phyloP scores from a whole-genome alignment of 1,140 invertebrate species.

The Penaeus indicus region DNA sequence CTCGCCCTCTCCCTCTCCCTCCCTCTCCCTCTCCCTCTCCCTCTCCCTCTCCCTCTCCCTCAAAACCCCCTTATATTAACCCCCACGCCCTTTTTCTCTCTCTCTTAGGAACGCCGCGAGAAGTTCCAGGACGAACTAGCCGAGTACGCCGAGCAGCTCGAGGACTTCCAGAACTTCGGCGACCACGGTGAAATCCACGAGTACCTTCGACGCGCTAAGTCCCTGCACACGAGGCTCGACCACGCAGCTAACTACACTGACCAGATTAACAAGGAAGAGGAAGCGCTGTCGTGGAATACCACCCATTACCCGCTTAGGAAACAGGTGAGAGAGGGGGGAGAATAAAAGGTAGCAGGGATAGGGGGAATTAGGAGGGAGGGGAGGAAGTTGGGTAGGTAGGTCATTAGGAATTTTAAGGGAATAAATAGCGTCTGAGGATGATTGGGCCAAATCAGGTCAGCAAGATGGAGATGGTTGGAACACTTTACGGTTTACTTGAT shows the following conservation, averaged over 20 bases:
- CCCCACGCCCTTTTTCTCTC: background rate
- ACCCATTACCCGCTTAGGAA: conserved; percentile 90
- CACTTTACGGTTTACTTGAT: no score
- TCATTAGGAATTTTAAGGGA: no score
- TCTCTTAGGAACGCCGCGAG: conserved; percentile 70
- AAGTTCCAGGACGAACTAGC: conserved; percentile 85
- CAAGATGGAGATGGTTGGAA: no score
- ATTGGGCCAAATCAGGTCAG: no score
- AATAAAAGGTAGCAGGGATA: no score
- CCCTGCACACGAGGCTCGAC: conserved; percentile 79
- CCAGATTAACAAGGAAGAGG: conserved; percentile 92
- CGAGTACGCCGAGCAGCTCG: conserved; percentile 83
- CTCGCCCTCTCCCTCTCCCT: no score
- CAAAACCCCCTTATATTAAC: background rate
- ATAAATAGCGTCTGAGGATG: no score
- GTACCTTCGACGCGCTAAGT: conserved; percentile 85
- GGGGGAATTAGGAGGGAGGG: no score
- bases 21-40: no score
- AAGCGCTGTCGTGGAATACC: conserved; percentile 88
- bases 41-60: no score
- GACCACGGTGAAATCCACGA: conserved; percentile 87
- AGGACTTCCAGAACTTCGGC: conserved; percentile 90
- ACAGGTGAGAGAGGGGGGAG: conserved; percentile 69
- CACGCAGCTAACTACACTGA: conserved; percentile 86
- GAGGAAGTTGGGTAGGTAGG: no score